Percentiles rank a stretch among this genome's conserved stretches.
phyloP scores from a whole-genome alignment of 2,113 vertebrate genomes.

The Elaphurus davidianus region DNA sequence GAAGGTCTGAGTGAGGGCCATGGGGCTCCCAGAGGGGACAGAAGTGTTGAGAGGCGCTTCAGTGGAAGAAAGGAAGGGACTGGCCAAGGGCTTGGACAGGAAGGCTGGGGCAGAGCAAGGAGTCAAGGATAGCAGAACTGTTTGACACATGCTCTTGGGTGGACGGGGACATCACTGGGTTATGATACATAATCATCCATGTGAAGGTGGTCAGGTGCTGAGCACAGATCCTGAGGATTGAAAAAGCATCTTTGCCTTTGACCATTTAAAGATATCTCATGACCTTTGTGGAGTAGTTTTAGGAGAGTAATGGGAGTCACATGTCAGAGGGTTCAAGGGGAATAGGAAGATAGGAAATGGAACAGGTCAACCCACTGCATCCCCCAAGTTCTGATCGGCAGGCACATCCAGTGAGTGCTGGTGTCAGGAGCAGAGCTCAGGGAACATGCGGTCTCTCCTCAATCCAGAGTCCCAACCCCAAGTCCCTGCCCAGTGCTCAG shows the following conservation, averaged over 20 bases:
- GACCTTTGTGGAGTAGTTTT: background rate
- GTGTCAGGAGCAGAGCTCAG: background rate
- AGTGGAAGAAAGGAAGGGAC: background rate
- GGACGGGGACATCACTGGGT: background rate
- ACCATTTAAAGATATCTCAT: background rate
- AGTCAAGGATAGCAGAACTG: background rate
- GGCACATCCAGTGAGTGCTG: background rate
- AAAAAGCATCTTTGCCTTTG: background rate
- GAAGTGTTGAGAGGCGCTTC: background rate
- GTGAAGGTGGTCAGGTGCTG: background rate
- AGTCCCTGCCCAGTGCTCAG: rapidly evolving
- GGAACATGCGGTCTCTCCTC: too few species aligned
- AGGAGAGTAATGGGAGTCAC: background rate
- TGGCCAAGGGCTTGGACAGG: background rate
- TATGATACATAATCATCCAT: rapidly evolving
- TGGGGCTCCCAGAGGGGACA: too few species aligned
- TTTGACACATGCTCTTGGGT: background rate
- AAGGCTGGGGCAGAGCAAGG: background rate
- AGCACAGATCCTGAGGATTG: background rate
- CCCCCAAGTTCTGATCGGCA: background rate
- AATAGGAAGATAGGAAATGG: background rate
- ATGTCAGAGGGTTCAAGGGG: background rate
- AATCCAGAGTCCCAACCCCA: rapidly evolving
- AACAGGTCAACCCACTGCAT: too few species aligned
- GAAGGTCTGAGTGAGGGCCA: background rate